Evolutionary conservation across 2,797 vertebrate genomes (phyloP).

Genomic region (Buphagus erythrorhynchus): DNA sequence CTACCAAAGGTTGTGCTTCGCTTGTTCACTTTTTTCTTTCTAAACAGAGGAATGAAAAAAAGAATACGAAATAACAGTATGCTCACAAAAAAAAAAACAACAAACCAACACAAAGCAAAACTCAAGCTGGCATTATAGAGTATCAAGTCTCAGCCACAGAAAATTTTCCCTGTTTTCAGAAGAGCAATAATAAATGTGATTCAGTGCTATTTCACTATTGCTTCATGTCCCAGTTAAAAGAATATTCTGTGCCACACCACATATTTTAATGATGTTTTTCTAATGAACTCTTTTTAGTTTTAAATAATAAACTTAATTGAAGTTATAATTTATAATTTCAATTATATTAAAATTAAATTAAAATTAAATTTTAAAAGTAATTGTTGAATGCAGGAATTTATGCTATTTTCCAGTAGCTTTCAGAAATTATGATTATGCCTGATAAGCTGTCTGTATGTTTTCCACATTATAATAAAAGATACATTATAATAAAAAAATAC

Average conservation of each 20-base stretch:
- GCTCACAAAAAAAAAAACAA: background rate
- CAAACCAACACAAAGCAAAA: background rate
- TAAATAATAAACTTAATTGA: background rate
- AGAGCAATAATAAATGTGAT: background rate
- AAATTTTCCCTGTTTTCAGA: background rate
- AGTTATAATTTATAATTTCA: background rate
- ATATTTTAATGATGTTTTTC: background rate
- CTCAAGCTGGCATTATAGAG: background rate
- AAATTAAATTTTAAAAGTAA: background rate
- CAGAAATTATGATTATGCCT: background rate
- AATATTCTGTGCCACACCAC: background rate
- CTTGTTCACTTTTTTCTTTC: conserved; percentile 49
- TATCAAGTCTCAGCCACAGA: background rate
- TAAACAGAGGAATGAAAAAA: conserved; percentile 35
- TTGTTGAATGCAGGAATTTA: background rate
- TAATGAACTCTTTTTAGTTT: background rate
- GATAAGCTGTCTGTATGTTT: background rate
- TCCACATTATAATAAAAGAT: background rate
- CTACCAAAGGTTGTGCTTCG: conserved; percentile 49
- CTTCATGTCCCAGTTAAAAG: background rate
- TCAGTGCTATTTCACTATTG: background rate
- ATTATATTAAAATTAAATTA: too few species aligned
- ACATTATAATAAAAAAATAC: background rate
- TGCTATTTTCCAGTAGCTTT: background rate
- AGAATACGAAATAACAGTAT: background rate